Evolutionary conservation across 2,797 vertebrate species (phyloP).

Genomic region (Triplophysa yarkandensis): DNA sequence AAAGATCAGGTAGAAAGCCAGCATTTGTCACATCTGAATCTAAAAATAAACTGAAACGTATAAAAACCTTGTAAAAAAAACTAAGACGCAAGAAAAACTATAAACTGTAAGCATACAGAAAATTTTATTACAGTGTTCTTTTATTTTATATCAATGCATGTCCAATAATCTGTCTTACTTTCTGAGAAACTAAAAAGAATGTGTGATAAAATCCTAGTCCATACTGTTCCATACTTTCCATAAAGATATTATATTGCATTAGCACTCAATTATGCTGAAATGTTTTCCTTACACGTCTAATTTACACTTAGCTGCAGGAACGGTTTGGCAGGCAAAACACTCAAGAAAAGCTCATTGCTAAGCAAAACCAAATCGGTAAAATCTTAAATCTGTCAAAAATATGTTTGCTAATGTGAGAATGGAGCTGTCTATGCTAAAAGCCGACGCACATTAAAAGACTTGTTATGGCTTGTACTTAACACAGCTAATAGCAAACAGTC

Average conservation of each 20-base stretch:
- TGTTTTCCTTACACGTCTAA: slow-evolving; percentile 38
- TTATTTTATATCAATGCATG: too few relatives aligned
- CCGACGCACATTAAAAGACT: slow-evolving; percentile 1
- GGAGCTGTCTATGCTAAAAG: neutral
- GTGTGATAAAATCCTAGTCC: neutral
- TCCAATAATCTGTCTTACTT: too few relatives aligned
- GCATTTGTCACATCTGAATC: neutral
- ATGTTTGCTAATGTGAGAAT: neutral
- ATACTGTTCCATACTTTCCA: neutral
- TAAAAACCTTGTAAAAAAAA: too few relatives aligned
- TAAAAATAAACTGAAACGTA: too few relatives aligned
- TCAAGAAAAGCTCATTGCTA: slow-evolving; percentile 4
- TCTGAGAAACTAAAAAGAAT: neutral
- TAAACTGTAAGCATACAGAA: neutral
- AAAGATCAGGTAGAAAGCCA: too few relatives aligned
- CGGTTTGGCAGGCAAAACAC: slow-evolving; percentile 20
- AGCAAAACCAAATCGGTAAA: slow-evolving; percentile 2
- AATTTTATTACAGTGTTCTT: too few relatives aligned
- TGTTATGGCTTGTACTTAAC: neutral
- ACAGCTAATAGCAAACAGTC: neutral
- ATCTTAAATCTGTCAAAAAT: slow-evolving; percentile 25
- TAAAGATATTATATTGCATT: slow-evolving; percentile 16
- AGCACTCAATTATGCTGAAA: slow-evolving; percentile 20
- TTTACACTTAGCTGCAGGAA: slow-evolving; percentile 21
- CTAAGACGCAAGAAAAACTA: neutral